Percentiles rank a stretch among this genome's conserved stretches.
Evolutionary conservation across 2,888 invertebrate genomes (phyloP).

Genomic region (Sphaerophoria taeniata): DNA sequence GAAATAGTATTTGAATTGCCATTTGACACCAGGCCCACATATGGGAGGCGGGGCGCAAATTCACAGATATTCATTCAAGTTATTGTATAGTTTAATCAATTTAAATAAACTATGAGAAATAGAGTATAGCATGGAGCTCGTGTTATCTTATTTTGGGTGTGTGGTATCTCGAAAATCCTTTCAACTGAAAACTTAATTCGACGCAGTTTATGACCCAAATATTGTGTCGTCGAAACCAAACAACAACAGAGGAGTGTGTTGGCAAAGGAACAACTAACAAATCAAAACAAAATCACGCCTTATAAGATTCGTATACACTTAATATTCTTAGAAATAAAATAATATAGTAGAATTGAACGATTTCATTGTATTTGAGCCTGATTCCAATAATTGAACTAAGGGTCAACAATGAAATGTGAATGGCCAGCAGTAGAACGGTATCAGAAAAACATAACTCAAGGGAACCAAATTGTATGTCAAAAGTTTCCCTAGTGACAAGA

Average conservation of each 20-base stretch:
- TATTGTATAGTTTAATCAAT: neutral
- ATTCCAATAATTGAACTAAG: neutral
- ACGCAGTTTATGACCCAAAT: no score
- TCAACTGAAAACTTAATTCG: no score
- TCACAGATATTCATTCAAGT: neutral
- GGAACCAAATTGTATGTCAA: neutral
- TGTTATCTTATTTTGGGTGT: no score
- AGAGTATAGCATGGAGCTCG: neutral
- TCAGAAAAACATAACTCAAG: slow-evolving; percentile 13
- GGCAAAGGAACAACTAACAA: no score
- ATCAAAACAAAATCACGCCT: no score
- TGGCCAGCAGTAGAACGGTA: slow-evolving; percentile 16
- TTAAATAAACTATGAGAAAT: neutral
- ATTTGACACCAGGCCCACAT: neutral
- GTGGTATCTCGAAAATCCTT: no score
- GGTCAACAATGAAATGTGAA: slow-evolving; percentile 28
- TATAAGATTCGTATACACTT: no score
- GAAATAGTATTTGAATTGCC: neutral
- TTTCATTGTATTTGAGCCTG: neutral
- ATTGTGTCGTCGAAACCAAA: no score
- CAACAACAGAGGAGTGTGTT: no score
- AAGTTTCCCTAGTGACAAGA: slow-evolving; percentile 13
- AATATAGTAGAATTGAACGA: neutral
- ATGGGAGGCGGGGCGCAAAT: no score
- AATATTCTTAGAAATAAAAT: neutral